These are phyloP conservation scores for Boulengeromyrus knoepffleri DNA, from an alignment of 2,113 vertebrate genomes.

Conservation along the genomic window DNA sequence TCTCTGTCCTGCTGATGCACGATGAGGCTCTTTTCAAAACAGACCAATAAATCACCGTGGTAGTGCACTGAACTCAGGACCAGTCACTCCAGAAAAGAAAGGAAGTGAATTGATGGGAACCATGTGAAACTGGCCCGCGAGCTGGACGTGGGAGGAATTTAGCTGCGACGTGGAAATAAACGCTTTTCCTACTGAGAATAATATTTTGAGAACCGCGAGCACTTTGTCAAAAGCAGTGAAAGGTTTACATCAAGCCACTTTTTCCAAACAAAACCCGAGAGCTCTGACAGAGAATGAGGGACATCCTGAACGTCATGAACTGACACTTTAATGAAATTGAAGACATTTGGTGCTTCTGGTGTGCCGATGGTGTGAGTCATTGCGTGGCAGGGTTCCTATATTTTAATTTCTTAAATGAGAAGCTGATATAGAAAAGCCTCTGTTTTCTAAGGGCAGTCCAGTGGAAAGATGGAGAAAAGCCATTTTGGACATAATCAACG, in stretches of 20 bases:
- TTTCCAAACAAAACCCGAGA: not conserved
- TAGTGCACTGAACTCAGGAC: not conserved
- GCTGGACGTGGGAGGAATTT: not conserved
- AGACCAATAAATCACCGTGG: slow-evolving; percentile 14
- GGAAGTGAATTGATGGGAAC: not conserved
- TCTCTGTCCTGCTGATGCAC: not conserved
- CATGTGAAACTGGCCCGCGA: not conserved
- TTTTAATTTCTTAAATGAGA: not conserved
- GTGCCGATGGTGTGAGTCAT: not conserved
- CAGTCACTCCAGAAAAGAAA: not conserved
- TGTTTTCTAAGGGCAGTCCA: not conserved
- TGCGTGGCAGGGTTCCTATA: not conserved
- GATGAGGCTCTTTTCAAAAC: slow-evolving; percentile 1
- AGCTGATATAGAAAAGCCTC: not conserved
- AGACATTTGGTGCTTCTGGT: not conserved
- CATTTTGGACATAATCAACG: not conserved
- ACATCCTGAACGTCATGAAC: not conserved
- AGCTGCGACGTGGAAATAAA: not conserved
- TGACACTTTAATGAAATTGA: not conserved
- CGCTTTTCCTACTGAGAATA: not conserved
- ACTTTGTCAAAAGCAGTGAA: not conserved
- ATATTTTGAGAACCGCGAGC: not conserved
- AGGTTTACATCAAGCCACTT: not conserved
- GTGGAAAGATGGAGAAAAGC: not conserved
- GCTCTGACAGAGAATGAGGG: not conserved